Percentiles rank a stretch among this genome's conserved stretches.
Evolutionary conservation across 1,140 invertebrate species (phyloP).

Genomic region (Micrasema longulum): DNA sequence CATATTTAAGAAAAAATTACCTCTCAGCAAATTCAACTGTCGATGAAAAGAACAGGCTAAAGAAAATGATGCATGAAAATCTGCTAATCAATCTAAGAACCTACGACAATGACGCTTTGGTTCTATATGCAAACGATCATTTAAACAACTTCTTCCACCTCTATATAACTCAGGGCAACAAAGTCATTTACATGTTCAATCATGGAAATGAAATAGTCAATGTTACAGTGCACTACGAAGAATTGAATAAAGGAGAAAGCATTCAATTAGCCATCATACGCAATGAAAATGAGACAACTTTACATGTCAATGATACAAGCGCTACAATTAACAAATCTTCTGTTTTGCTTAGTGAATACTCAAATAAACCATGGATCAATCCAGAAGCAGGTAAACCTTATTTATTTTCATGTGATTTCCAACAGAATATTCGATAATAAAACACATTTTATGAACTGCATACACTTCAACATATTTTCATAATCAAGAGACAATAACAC

Average conservation of each 20-base stretch:
- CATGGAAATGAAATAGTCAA: constrained; percentile 83
- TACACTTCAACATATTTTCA: no score
- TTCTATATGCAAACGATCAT: constrained; percentile 93
- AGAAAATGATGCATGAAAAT: constrained; percentile 80
- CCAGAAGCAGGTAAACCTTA: constrained; percentile 74
- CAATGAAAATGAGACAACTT: constrained; percentile 76
- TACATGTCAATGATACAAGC: constrained; percentile 87
- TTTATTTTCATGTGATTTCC: constrained; percentile 20
- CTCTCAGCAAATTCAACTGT: constrained; percentile 72
- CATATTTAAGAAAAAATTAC: constrained; percentile 84
- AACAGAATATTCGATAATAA: no score
- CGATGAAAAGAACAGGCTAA: constrained; percentile 74
- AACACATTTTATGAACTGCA: no score
- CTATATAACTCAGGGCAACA: constrained; percentile 80
- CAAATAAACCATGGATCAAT: constrained; percentile 87
- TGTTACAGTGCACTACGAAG: constrained; percentile 79
- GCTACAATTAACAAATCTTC: constrained; percentile 77
- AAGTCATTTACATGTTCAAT: constrained; percentile 88
- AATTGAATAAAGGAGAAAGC: constrained; percentile 82
- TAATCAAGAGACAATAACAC: no score
- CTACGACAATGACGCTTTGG: constrained; percentile 83
- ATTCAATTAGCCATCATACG: constrained; percentile 87
- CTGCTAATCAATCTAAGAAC: constrained; percentile 90
- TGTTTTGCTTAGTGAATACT: constrained; percentile 78
- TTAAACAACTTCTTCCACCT: constrained; percentile 94